Evolutionary conservation across 2,113 vertebrate species (phyloP).

Genomic region (Kryptolebias marmoratus): DNA sequence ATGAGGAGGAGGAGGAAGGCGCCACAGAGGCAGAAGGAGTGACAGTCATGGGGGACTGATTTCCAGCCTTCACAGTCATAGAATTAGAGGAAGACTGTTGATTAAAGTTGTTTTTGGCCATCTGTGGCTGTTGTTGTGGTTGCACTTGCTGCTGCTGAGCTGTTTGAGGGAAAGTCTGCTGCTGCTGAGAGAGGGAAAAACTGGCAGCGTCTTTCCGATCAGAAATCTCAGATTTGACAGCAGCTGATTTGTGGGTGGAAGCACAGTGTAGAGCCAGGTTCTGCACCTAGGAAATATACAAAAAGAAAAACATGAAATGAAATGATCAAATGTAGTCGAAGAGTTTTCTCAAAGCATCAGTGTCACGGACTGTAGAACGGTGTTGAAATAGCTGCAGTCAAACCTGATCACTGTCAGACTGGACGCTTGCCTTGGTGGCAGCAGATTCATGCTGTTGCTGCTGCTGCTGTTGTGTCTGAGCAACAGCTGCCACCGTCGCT

Average conservation of each 20-base stretch:
- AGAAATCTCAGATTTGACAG: conserved; percentile 79
- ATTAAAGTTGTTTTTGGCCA: conserved; percentile 64
- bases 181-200: conserved; percentile 88
- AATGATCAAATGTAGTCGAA: not conserved
- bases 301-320: not conserved
- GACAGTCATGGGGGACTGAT: conserved; percentile 62
- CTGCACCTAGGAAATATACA: conserved; percentile 69
- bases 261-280: conserved; percentile 81
- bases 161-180: conserved; percentile 67
- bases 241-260: conserved; percentile 66
- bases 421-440: conserved; percentile 82
- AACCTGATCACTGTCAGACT: conserved; percentile 93
- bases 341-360: not conserved
- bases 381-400: conserved; percentile 9
- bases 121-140: conserved; percentile 81
- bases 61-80: conserved; percentile 69
- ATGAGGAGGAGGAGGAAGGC: conserved; percentile 72
- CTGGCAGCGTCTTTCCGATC: conserved; percentile 82
- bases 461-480: conserved; percentile 82
- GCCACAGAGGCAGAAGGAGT: conserved; percentile 64
- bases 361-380: not conserved
- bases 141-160: conserved; percentile 86
- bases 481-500: conserved; percentile 84
- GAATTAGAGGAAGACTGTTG: conserved; percentile 63
- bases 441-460: conserved; percentile 85